Evolutionary conservation across 2,888 invertebrate genomes (phyloP), one percentile per base, ranked within the genome.

Genomic region (Cantharis nigra): DNA sequence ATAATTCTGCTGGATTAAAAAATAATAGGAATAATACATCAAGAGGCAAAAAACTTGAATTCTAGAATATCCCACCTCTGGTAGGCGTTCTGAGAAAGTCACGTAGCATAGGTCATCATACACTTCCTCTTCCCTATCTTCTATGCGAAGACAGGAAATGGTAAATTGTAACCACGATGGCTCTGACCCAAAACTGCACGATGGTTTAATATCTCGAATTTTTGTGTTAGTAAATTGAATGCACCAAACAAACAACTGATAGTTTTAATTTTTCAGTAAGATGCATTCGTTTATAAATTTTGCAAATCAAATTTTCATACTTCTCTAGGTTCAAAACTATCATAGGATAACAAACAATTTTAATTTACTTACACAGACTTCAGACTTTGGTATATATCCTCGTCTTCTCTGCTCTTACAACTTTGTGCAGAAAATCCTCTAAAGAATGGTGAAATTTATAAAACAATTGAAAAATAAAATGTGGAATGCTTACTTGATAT

Each of bases 31-130:
- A 75, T 18, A 49, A 49, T 7, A 49, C 49, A 67, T 23, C 13
- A 23, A 13, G 23, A 72, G 28, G 74, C 14, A 71, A 23, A 76
- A 33, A 77, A 75, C 71, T 70, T 77, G 67, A 67, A 23, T 65
- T 23, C 5, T 67, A 67, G n/a, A 67, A 49, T 49, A 80, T 83
- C 86, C 82, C 88, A 94, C 94, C 94, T 94, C 94, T 82, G 93
- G 92, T 87, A 90, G 89, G 79, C 83, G 83, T 83, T 93, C 92
- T 82, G 94, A 91, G 89, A 95, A 94, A 87, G 95, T 95, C 87
- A 96, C 94, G 89, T 95, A 96, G 91, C 96, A 96, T 83, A 96
- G 92, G 89, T 96, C 95, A 89, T 96, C 96, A 88, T 96, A 96
- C 85, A 96, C 94, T 89, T 95, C 95, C 88, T 95, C 95, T 84